Base-by-base conservation (phyloP, 2,797 vertebrate genomes). In the Xenops minutus region DNA sequence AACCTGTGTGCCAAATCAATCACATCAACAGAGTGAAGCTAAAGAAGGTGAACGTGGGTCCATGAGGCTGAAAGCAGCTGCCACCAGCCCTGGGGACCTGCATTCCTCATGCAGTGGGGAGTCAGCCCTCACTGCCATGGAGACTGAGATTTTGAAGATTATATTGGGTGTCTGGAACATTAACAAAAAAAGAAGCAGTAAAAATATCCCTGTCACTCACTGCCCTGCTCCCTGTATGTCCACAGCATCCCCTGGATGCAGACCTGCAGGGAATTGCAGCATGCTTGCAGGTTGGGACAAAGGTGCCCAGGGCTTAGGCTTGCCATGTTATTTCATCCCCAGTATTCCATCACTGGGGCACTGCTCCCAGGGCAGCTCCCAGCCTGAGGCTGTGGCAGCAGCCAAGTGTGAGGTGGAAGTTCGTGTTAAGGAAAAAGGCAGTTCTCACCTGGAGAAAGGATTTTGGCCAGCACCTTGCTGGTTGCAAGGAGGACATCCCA, bases 321-420 rank as follows among this genome's bases (percentile, higher is more conserved):
- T 11, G 2, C 26, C 2, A 0, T 5, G 26, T 54, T 21, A 59
- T 52, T 39, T 54, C 21, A 8, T 32, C 3, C n/a, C n/a, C n/a
- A n/a, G n/a, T n/a, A n/a, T 52, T 39, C 58, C 21, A 8, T 32
- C 3, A 0, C 7, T 1, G 0, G 36, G 32, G 16, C 43, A 14
- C 34, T 58, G 46, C 16, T 30, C 41, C 23, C 3, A 0, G 14
- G 29, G 15, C 8, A 68, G 29, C 14, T 49, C 22, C 41, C 80
- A 58, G 84, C 26, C 79, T 26, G 26, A 73, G 58, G 15, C 72
- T 32, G 56, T 10, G 23, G 34, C 39, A 85, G 30, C 39, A 63
- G 48, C 69, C 26, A 27, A 55, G 52, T 0, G 0, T 13, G 51
- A 36, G 23, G 14, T 16, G n/a, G 27, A 58, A n/a, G 8, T 27